These are phyloP conservation scores for Artibeus lituratus DNA, from an alignment of 2,797 vertebrate genomes.

Conservation along the genomic window DNA sequence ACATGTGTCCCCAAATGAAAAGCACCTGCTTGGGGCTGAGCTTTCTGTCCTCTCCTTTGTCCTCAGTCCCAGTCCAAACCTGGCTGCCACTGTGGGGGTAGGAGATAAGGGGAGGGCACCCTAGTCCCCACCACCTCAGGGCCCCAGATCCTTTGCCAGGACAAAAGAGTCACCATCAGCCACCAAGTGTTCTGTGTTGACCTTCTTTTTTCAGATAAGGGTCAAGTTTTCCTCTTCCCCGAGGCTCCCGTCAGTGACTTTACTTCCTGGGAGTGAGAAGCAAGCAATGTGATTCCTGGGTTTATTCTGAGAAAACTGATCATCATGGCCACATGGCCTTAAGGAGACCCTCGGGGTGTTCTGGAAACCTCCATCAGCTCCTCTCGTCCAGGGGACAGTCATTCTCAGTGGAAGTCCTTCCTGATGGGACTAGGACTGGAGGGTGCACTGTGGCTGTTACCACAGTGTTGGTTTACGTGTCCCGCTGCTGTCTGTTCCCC, in stretches of 20 bases:
- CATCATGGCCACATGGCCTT: rapidly evolving
- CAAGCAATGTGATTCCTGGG: too few relatives aligned
- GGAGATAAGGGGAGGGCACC: not conserved
- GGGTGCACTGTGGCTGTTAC: not conserved
- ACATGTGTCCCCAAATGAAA: not conserved
- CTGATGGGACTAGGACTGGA: not conserved
- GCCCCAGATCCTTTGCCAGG: not conserved
- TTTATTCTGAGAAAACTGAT: not conserved
- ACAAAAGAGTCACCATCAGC: not conserved
- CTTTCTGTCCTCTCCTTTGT: not conserved
- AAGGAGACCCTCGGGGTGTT: not conserved
- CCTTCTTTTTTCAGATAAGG: not conserved
- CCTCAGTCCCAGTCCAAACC: not conserved
- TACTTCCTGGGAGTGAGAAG: not conserved
- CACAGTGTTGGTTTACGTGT: not conserved
- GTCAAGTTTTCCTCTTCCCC: not conserved
- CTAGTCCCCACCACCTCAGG: not conserved
- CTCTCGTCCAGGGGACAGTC: not conserved
- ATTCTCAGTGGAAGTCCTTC: not conserved
- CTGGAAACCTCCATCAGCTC: not conserved
- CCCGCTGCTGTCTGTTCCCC: not conserved
- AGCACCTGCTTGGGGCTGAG: not conserved
- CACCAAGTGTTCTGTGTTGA: not conserved
- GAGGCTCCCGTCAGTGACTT: rapidly evolving
- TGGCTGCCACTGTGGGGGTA: not conserved